phyloP scores from a whole-genome alignment of 2,797 vertebrate species.

The Paratrypauchen microcephalus region DNA sequence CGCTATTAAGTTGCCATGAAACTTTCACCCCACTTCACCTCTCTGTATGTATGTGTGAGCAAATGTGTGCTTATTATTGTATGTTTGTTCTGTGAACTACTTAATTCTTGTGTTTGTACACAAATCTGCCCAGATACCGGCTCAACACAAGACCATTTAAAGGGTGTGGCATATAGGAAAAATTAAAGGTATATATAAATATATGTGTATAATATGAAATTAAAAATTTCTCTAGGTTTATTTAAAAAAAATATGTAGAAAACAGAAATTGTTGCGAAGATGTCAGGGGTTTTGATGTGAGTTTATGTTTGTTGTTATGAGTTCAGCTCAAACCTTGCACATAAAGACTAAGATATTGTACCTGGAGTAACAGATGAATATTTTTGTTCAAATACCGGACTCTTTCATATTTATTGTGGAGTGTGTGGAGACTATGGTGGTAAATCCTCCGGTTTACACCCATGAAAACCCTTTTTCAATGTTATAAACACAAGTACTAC shows the following conservation, averaged over 20 bases:
- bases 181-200: slow-evolving; percentile 71
- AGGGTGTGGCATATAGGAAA: slow-evolving; percentile 70
- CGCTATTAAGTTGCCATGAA: slow-evolving; percentile 25
- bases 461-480: slow-evolving; percentile 44
- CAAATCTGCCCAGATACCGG: slow-evolving; percentile 40
- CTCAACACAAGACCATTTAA: slow-evolving; percentile 45
- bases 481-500: slow-evolving; percentile 76
- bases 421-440: slow-evolving; percentile 62
- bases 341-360: slow-evolving; percentile 83
- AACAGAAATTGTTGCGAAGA: slow-evolving; percentile 51
- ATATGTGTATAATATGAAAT: slow-evolving; percentile 79
- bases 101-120: slow-evolving; percentile 35
- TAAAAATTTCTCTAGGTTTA: slow-evolving; percentile 77
- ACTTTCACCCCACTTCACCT: slow-evolving; percentile 16
- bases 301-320: slow-evolving; percentile 77
- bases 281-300: slow-evolving; percentile 61
- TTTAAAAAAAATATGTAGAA: slow-evolving; percentile 78
- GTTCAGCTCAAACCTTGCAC: slow-evolving; percentile 81
- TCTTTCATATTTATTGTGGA: slow-evolving; percentile 80
- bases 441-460: slow-evolving; percentile 55
- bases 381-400: slow-evolving; percentile 78
- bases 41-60: slow-evolving; percentile 24
- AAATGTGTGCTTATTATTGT: slow-evolving; percentile 42
- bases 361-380: slow-evolving; percentile 75
- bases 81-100: slow-evolving; percentile 44